phyloP scores from a whole-genome alignment of 2,888 invertebrate species.

The Cynaeus angustus region DNA sequence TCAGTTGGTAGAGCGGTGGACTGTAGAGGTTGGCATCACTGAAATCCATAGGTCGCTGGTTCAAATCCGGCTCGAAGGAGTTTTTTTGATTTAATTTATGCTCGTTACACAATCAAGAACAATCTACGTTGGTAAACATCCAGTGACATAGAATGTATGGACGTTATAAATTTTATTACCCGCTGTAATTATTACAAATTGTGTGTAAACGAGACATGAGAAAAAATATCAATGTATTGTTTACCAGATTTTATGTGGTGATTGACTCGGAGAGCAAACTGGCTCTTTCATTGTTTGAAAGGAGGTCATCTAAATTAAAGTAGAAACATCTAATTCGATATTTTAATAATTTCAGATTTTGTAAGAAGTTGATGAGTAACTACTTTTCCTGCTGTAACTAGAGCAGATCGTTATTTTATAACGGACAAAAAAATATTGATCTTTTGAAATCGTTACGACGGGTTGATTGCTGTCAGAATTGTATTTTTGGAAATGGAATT shows the following conservation, averaged over 20 bases:
- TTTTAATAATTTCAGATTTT: constrained; percentile 1
- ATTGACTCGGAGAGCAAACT: background rate
- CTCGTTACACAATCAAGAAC: background rate
- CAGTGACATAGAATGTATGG: background rate
- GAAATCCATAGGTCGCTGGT: constrained; percentile 76
- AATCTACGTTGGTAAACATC: constrained; percentile 1
- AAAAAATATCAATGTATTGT: background rate
- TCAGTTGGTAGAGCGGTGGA: constrained; percentile 69
- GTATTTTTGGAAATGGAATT: constrained; percentile 2
- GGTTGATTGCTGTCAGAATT: background rate
- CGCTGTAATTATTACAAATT: too few relatives aligned
- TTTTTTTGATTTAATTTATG: constrained; percentile 45
- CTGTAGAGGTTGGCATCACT: constrained; percentile 55
- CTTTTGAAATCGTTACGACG: background rate
- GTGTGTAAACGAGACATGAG: background rate
- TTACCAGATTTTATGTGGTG: background rate
- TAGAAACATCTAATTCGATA: background rate
- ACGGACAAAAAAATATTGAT: background rate
- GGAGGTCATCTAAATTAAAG: constrained; percentile 1
- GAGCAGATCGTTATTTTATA: constrained; percentile 8
- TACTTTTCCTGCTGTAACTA: constrained; percentile 4
- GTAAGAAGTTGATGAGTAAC: background rate
- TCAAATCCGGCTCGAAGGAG: constrained; percentile 68
- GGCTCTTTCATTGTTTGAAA: constrained; percentile 1
- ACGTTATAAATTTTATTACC: background rate